A percentile compares a stretch with the other conserved stretches of the same genome.
Conservation (phyloP, 2,113 vertebrate genomes). For the Scophthalmus maximus region DNA sequence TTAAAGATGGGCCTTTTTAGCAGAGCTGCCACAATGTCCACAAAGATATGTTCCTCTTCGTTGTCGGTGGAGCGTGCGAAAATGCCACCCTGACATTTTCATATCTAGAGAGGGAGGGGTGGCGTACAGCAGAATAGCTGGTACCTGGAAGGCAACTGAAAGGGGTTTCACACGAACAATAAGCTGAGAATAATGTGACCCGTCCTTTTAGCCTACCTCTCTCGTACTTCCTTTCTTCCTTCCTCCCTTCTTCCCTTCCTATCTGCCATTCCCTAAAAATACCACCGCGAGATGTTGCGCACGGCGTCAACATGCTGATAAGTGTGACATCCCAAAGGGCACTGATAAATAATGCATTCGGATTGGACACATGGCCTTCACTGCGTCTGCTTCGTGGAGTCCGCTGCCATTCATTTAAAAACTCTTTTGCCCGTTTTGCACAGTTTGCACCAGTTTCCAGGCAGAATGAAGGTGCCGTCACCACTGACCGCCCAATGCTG, state of each 20-base stretch:
- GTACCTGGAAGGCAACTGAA: conserved; percentile 10
- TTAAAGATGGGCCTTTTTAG: not conserved
- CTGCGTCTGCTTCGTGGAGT: conserved; percentile 10
- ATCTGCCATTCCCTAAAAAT: conserved; percentile 36
- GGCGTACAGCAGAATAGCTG: not conserved
- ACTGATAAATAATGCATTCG: conserved; percentile 33
- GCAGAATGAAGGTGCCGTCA: not conserved
- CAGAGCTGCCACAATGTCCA: conserved; percentile 7
- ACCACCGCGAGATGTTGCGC: conserved; percentile 32
- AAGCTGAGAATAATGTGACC: not conserved
- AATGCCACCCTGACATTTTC: conserved; percentile 61
- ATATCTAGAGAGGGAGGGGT: conserved; percentile 12
- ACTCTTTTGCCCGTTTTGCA: not conserved
- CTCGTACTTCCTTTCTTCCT: conserved; percentile 11
- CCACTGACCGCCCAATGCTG: not conserved
- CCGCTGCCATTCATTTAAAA: not conserved
- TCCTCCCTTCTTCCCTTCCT: conserved; percentile 12
- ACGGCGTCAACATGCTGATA: conserved; percentile 42
- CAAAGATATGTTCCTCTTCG: conserved; percentile 15
- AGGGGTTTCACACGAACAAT: not conserved
- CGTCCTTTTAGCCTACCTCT: not conserved
- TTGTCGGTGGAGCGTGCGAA: conserved; percentile 7
- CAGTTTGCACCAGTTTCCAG: not conserved
- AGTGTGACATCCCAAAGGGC: conserved; percentile 26
- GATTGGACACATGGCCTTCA: conserved; percentile 19